Percentiles rank a stretch among this genome's conserved stretches.
Evolutionary conservation across 2,888 invertebrate genomes (phyloP).

Genomic region (Drosophila aldrichi): DNA sequence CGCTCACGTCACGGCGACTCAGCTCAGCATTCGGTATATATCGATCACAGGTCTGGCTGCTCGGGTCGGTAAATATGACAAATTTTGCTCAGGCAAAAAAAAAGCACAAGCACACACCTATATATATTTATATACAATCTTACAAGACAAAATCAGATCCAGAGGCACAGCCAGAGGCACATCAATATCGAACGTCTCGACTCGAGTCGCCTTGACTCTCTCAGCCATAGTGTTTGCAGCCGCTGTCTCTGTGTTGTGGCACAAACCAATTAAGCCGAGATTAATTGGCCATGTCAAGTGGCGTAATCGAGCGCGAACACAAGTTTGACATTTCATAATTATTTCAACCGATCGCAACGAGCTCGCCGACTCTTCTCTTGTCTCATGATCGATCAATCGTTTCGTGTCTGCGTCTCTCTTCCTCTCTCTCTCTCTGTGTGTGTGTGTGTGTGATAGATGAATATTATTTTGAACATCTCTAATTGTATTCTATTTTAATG

Average conservation of each 20-base stretch:
- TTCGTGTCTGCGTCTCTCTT: neutral
- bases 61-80: slow-evolving; percentile 71
- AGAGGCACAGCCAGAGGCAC: slow-evolving; percentile 63
- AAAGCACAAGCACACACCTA: slow-evolving; percentile 6
- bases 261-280: slow-evolving; percentile 82
- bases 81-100: slow-evolving; percentile 58
- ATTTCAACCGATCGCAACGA: slow-evolving; percentile 68
- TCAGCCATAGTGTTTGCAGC: slow-evolving; percentile 51
- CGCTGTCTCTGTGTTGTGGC: slow-evolving; percentile 65
- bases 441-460: slow-evolving; percentile 39
- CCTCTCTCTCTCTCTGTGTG: neutral
- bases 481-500: slow-evolving; percentile 49
- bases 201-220: slow-evolving; percentile 32
- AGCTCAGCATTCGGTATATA: slow-evolving; percentile 50
- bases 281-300: slow-evolving; percentile 82
- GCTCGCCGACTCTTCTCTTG: slow-evolving; percentile 43
- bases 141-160: slow-evolving; percentile 70
- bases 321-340: slow-evolving; percentile 83
- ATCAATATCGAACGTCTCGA: slow-evolving; percentile 71
- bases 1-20: slow-evolving; percentile 31
- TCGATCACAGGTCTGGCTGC: slow-evolving; percentile 64
- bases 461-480: slow-evolving; percentile 25
- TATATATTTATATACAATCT: slow-evolving; percentile 31
- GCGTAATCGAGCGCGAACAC: slow-evolving; percentile 83
- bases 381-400: slow-evolving; percentile 73